These are phyloP conservation scores for Pristionchus entomophagus DNA, from an alignment of 2,888 invertebrate species.

Conservation along the genomic window DNA sequence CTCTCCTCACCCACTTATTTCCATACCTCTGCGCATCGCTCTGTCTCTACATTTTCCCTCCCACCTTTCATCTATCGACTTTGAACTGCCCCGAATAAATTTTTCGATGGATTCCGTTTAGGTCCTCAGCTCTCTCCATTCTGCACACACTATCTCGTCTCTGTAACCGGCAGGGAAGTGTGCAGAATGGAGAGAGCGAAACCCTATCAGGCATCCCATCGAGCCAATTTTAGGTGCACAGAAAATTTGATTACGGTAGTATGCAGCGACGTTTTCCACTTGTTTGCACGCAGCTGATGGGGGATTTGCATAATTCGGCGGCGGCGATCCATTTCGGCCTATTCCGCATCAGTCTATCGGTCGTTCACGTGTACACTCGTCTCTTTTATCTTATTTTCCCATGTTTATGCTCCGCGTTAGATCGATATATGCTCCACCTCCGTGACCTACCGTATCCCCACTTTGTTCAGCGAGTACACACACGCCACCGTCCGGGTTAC, in stretches of 20 bases:
- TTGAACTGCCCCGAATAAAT: neutral
- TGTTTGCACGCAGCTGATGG: neutral
- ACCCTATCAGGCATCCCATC: too few species aligned
- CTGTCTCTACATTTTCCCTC: neutral
- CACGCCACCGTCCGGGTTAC: slow-evolving; percentile 14
- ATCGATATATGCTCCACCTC: neutral
- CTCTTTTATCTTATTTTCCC: neutral
- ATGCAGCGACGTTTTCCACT: neutral
- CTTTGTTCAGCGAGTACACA: neutral
- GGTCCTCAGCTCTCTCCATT: too few species aligned
- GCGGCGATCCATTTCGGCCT: neutral
- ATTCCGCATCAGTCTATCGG: neutral
- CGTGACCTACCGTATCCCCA: neutral
- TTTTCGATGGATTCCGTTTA: too few species aligned
- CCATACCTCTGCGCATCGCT: neutral
- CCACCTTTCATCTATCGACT: neutral
- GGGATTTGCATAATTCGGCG: neutral
- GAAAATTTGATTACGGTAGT: neutral
- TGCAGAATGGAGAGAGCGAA: neutral
- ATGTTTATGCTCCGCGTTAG: neutral
- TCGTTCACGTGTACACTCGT: neutral
- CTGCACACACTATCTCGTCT: too few species aligned
- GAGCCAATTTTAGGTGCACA: too few species aligned
- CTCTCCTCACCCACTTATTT: neutral
- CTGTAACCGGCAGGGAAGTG: neutral